Evolutionary conservation across 2,797 vertebrate genomes (phyloP).

Genomic region (Syndactyla subalaris): DNA sequence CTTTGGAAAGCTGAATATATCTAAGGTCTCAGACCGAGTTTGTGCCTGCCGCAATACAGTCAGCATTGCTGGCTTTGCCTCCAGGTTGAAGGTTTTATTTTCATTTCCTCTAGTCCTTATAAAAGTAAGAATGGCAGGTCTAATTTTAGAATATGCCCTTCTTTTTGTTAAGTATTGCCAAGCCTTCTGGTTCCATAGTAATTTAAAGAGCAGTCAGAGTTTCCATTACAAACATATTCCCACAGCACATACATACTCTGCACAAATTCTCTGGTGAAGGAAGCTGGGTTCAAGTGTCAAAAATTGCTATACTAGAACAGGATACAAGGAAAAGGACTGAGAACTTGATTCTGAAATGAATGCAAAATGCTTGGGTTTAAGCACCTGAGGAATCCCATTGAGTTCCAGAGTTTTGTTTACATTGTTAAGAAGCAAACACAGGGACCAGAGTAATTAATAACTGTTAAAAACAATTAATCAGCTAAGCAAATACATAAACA

Average conservation of each 20-base stretch:
- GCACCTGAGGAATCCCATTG: background rate
- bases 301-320: background rate
- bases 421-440: background rate
- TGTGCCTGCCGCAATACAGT: background rate
- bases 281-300: background rate
- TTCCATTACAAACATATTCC: background rate
- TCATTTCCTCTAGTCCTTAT: background rate
- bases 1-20: background rate
- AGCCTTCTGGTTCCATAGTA: background rate
- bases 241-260: background rate
- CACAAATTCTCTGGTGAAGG: background rate
- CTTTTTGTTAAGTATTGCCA: background rate
- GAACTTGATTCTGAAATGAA: background rate
- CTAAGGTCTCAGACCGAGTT: background rate
- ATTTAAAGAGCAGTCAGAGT: conserved; percentile 14
- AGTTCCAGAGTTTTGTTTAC: background rate
- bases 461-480: background rate
- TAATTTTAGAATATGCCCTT: conserved; percentile 9
- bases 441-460: background rate
- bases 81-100: background rate
- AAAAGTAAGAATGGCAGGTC: background rate
- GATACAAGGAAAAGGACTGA: background rate
- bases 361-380: background rate
- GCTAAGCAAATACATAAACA: background rate
- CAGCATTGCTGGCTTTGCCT: background rate